Base-by-base conservation (phyloP, 2,888 invertebrate genomes). In the Meandrusa payeni region DNA sequence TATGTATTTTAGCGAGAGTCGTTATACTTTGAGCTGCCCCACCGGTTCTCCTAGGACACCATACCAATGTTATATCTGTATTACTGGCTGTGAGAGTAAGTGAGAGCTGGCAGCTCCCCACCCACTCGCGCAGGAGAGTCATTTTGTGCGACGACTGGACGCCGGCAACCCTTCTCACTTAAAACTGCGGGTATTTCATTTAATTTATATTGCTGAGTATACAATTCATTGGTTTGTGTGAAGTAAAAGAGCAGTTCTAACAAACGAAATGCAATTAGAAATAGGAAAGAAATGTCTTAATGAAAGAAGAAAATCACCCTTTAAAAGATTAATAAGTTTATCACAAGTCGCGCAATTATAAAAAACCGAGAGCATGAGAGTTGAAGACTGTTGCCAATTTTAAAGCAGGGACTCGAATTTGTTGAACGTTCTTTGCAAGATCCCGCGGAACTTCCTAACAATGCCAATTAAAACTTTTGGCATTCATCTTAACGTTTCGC, bases 401-500 rank as follows among this genome's bases (percentile, higher is more conserved):
- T 31, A 22, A 24, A 42, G 36, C 36, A 5, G 11, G 7, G 23
- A 31, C 22, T 41, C 28, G 34, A 41, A 41, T 41, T 41, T 34
- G 28, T 34, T 34, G 15, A 13, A 34, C 28, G 28, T 34, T 34
- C 41, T 41, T 39, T 34, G 19, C 15, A 28, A 37, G 42, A 36
- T 36, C 42, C 23, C 36, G 36, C 29, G 42, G 34, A 37, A 48
- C 43, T 41, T 41, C 23, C 34, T 41, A 41, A 41, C 41, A 41
- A 41, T 28, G 32, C 50, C 50, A 52, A 52, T 52, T 52, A 52
- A 52, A 50, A 52, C 42, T 52, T 52, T 47, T 26, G 29, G 42
- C 42, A 37, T 42, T 42, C 36, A 19, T 42, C 42, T 42, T 42
- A 31, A 31, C 36, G 42, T 42, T 22, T 34, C 36, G 28, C 42